Evolutionary conservation across 2,797 vertebrate species (phyloP), one percentile per base, ranked within the genome.

Genomic region (Sebastes nivosus): DNA sequence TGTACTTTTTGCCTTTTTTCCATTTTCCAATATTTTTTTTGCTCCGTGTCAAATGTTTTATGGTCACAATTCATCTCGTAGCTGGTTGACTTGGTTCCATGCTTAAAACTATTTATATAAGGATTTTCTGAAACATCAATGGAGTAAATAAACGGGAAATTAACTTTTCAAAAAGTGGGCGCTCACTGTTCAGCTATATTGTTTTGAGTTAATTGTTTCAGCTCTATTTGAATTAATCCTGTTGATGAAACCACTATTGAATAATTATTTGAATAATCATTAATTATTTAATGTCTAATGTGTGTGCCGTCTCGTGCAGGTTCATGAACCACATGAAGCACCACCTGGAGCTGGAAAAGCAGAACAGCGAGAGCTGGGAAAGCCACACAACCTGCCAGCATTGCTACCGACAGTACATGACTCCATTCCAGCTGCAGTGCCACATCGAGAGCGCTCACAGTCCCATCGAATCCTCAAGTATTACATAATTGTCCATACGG

Each of bases 321-420:
- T 99, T 99, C 90, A 99, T 99, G 99, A 99, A 99, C 95, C 98
- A 99, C 90, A 99, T 99, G 98, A 99, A 99, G 74, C 98, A 99
- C 89, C 98, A 99, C 89, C 94, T 99, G 92, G 99, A 99, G 91
- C 95, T 99, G 71, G 98, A 99, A 87, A 99, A 99, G 90, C 98
- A 99, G 93, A 99, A 97, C 95, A 99, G 96, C 20, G 98, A 99
- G 93, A 99, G 98, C 24, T 99, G 97, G 97, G 98, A 99, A 89
- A 99, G 97, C 94, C 97, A 99, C 95, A 99, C 98, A 52, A 99
- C 98, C 18, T 99, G 98, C 89, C 98, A 99, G 90, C 99, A 99
- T 92, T 99, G 99, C 92, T 99, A 98, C 92, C 95, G 99, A 0
- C 98, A 99, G 93, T 99, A 99, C 90, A 95, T 97, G 83, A 99